These are phyloP conservation scores for Lucifuga dentata DNA, from an alignment of 2,113 vertebrate species.

Conservation along the genomic window DNA sequence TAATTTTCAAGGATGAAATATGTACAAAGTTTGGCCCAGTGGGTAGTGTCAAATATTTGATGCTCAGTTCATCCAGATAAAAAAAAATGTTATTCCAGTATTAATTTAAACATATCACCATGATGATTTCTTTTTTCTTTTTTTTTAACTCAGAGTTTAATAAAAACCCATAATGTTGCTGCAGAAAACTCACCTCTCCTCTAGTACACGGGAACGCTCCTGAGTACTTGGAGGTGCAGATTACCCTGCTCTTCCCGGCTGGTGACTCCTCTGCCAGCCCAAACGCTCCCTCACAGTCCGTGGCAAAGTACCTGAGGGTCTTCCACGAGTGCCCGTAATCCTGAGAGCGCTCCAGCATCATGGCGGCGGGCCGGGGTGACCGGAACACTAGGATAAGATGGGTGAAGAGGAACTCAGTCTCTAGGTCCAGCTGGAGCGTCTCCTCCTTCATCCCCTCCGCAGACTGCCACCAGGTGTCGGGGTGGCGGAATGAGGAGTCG, in stretches of 20 bases:
- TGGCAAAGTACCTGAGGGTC: constrained; percentile 89
- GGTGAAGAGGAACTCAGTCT: constrained; percentile 93
- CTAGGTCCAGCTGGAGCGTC: constrained; percentile 90
- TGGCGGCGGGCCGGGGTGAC: constrained; percentile 91
- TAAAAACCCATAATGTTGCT: too few species aligned
- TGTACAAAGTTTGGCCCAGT: too few species aligned
- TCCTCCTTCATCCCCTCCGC: constrained; percentile 82
- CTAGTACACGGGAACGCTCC: constrained; percentile 69
- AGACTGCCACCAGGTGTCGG: constrained; percentile 96
- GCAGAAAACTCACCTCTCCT: constrained; percentile 67
- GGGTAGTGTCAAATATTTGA: too few species aligned
- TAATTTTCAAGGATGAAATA: too few species aligned
- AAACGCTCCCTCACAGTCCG: constrained; percentile 89
- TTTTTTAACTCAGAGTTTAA: too few species aligned
- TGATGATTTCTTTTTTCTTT: neutral
- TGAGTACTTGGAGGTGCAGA: constrained; percentile 74
- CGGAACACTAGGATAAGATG: constrained; percentile 96
- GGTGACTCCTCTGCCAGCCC: constrained; percentile 84
- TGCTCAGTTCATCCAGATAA: too few species aligned
- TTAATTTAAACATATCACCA: too few species aligned
- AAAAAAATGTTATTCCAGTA: too few species aligned
- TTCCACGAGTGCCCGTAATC: constrained; percentile 91
- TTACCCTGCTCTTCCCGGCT: constrained; percentile 21
- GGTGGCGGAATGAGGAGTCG: constrained; percentile 91
- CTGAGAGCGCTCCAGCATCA: constrained; percentile 94